Evolutionary conservation across 1,140 invertebrate species (phyloP).

Genomic region (Heterodera carotae): DNA sequence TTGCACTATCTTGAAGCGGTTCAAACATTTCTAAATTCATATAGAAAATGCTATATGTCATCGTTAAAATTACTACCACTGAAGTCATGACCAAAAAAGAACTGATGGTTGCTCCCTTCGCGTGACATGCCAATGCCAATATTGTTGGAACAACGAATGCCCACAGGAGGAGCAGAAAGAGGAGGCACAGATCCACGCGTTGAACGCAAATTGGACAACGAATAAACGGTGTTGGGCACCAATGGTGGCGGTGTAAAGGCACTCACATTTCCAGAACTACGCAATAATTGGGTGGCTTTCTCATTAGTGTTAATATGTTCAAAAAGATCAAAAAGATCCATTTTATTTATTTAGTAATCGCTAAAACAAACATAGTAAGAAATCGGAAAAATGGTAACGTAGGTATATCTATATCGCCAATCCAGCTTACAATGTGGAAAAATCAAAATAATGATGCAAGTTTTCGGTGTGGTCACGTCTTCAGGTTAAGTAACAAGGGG

Average conservation of each 20-base stretch:
- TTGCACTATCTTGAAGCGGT: neutral
- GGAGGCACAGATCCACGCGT: neutral
- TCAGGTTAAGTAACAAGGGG: too few species aligned
- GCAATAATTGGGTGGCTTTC: too few species aligned
- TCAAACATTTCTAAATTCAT: slow-evolving; percentile 8
- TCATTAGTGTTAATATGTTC: too few species aligned
- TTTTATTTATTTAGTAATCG: too few species aligned
- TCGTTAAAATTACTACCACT: neutral
- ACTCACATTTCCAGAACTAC: too few species aligned
- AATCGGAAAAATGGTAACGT: too few species aligned
- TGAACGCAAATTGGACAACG: neutral
- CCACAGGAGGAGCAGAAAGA: slow-evolving; percentile 27
- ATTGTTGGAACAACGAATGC: neutral
- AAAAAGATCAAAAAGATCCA: too few species aligned
- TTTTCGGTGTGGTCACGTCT: too few species aligned
- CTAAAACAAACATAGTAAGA: too few species aligned
- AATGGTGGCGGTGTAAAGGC: neutral
- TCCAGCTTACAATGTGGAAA: too few species aligned
- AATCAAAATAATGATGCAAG: too few species aligned
- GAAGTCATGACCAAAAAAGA: slow-evolving; percentile 25
- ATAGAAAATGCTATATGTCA: neutral
- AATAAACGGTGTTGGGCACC: slow-evolving; percentile 14
- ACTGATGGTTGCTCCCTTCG: neutral
- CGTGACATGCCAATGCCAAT: neutral
- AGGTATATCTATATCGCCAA: too few species aligned